Conservation (phyloP, 2,797 vertebrate species). For the Intellagama lesueurii region DNA sequence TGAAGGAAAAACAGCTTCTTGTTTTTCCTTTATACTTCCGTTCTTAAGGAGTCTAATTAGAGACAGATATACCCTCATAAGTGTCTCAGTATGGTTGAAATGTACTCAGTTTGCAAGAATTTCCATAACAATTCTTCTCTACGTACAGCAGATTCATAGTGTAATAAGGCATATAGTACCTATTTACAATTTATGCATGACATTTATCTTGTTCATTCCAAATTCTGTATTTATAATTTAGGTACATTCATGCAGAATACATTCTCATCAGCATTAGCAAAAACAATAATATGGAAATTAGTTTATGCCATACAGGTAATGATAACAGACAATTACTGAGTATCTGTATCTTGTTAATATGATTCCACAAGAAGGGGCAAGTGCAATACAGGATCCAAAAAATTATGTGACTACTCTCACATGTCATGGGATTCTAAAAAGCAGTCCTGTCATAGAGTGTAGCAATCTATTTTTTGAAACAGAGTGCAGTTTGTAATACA, state of each 20-base stretch:
- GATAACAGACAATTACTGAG: background rate
- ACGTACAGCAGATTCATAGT: background rate
- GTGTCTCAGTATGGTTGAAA: background rate
- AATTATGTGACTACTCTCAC: no score
- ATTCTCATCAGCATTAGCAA: background rate
- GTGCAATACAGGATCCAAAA: background rate
- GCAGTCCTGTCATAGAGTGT: background rate
- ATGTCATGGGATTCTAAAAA: background rate
- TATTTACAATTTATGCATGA: no score
- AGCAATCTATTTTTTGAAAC: background rate
- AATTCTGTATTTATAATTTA: no score
- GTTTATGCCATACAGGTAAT: background rate
- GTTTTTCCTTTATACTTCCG: background rate
- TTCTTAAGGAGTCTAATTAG: slow-evolving; percentile 1
- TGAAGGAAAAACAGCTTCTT: background rate
- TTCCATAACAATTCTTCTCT: background rate
- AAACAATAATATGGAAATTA: background rate
- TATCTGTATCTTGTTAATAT: background rate
- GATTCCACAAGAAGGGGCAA: no score
- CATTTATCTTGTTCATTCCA: no score
- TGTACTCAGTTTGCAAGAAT: background rate
- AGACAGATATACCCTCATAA: background rate
- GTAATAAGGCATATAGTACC: no score
- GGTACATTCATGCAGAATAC: background rate
- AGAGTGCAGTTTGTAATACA: background rate